These are phyloP conservation scores for Gallinago stenura DNA, from an alignment of 2,797 vertebrate species.

Conservation along the genomic window DNA sequence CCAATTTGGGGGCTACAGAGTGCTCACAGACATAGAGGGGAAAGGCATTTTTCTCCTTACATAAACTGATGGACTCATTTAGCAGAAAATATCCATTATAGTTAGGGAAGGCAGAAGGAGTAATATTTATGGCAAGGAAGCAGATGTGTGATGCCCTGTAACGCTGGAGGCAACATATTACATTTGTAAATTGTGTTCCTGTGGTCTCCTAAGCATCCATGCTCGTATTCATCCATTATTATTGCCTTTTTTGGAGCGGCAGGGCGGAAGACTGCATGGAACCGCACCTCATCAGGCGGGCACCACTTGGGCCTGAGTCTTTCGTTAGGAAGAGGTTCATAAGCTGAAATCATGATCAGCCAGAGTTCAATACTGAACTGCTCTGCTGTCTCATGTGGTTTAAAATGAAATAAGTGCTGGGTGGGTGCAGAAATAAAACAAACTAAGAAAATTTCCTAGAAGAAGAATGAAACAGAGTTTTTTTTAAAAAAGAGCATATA, in stretches of 20 bases:
- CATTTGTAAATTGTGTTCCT: conserved; percentile 1
- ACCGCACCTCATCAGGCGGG: neutral
- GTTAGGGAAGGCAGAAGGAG: neutral
- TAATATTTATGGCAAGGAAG: neutral
- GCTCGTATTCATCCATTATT: neutral
- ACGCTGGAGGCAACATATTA: neutral
- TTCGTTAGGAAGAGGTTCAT: accelerated
- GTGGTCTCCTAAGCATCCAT: neutral
- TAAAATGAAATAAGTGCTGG: neutral
- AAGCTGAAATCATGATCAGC: neutral
- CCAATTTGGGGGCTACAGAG: neutral
- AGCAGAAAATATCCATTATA: neutral
- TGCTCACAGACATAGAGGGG: accelerated
- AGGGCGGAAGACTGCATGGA: neutral
- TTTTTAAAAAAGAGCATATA: accelerated
- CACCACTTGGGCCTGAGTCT: accelerated
- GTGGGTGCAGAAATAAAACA: neutral
- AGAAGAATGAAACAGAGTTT: neutral
- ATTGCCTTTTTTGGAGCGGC: neutral
- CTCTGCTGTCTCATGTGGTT: neutral
- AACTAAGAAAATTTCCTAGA: neutral
- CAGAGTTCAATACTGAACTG: neutral
- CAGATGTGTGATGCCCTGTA: conserved; percentile 10
- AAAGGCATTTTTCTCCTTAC: neutral
- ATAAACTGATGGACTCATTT: neutral